These are phyloP conservation scores for Pristionchus maxplancki DNA, from an alignment of 2,888 invertebrate species.

Conservation along the genomic window DNA sequence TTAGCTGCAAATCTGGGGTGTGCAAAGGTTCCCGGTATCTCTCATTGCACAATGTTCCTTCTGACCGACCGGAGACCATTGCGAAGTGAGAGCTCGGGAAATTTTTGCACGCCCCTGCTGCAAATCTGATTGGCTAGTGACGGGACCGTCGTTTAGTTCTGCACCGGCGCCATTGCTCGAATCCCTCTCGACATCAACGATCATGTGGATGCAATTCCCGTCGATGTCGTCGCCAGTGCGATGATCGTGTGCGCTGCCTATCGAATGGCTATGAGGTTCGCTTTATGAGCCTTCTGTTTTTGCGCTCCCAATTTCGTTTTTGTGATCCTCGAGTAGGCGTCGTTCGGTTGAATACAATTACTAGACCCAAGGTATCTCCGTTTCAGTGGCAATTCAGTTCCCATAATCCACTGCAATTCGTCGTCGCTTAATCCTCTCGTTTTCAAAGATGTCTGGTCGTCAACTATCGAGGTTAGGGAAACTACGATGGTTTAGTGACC, in stretches of 20 bases:
- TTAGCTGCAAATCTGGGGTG: no score
- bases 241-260: background rate
- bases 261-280: background rate
- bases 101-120: no score
- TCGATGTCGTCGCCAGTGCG: background rate
- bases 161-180: background rate
- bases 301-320: background rate
- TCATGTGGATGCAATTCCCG: background rate
- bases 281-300: background rate
- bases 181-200: background rate
- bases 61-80: no score
- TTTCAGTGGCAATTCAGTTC: background rate
- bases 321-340: no score
- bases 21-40: no score
- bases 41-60: no score
- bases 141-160: background rate
- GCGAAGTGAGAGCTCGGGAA: no score
- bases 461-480: background rate
- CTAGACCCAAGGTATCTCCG: no score
- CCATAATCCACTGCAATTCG: slow-evolving; percentile 5
- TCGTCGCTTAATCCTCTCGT: background rate
- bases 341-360: no score
- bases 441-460: background rate
- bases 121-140: no score
- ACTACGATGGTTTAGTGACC: background rate